phyloP scores from a whole-genome alignment of 2,113 vertebrate species.

The Psittacus erithacus region DNA sequence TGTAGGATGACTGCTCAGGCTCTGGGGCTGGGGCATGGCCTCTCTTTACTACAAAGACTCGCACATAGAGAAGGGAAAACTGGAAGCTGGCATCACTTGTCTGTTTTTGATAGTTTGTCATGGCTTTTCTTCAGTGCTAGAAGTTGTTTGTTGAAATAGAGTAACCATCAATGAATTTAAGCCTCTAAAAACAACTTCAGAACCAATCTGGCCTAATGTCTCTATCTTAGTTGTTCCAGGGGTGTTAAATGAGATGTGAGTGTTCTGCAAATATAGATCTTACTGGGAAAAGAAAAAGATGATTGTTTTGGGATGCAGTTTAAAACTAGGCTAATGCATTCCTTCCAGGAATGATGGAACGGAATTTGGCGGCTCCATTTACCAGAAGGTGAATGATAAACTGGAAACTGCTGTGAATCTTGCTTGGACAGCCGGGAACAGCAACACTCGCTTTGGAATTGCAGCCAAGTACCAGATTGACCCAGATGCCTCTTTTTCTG shows the following conservation, averaged over 20 bases:
- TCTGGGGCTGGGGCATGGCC: not conserved
- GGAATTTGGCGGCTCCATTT: constrained; percentile 97
- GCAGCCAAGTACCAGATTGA: constrained; percentile 98
- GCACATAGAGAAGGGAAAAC: not conserved
- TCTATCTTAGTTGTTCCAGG: not conserved
- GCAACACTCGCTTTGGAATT: constrained; percentile 97
- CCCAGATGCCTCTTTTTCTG: constrained; percentile 92
- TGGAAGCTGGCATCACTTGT: not conserved
- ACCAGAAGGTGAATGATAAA: constrained; percentile 97
- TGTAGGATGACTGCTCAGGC: not conserved
- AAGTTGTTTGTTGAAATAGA: not conserved
- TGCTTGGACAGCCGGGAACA: constrained; percentile 97
- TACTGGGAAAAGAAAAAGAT: not conserved
- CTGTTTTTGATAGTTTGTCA: not conserved
- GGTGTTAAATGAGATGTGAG: not conserved
- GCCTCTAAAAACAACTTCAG: not conserved
- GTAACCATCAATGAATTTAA: not conserved
- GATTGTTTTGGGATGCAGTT: not conserved
- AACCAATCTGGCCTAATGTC: not conserved
- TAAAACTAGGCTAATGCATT: not conserved
- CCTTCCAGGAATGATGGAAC: constrained; percentile 92
- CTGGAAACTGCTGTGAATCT: constrained; percentile 96
- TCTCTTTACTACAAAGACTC: not conserved
- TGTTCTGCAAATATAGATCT: not conserved
- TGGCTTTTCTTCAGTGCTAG: not conserved